These are phyloP conservation scores for Graphium colonna DNA, from an alignment of 2,888 invertebrate genomes.

Conservation along the genomic window DNA sequence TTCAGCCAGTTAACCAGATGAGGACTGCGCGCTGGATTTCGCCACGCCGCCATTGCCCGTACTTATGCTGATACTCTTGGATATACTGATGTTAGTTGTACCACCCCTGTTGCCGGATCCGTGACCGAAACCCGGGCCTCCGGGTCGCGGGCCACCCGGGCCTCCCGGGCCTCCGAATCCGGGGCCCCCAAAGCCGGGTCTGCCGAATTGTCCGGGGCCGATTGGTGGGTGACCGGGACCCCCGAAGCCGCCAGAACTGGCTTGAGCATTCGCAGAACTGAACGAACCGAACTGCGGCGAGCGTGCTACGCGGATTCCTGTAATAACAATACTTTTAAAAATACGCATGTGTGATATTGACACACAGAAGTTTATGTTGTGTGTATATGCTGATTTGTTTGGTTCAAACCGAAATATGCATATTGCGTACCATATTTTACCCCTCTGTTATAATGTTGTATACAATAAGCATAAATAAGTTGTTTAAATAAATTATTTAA, in stretches of 20 bases:
- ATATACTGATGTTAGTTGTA: constrained; percentile 38
- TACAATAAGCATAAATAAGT: no score
- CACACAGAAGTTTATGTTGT: no score
- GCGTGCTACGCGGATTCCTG: constrained; percentile 39
- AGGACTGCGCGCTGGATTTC: constrained; percentile 35
- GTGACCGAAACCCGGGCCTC: constrained; percentile 6
- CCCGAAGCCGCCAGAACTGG: constrained; percentile 23
- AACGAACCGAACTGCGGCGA: constrained; percentile 44
- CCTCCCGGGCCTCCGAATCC: constrained; percentile 4
- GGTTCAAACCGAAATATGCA: no score
- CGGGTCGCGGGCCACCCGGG: neutral
- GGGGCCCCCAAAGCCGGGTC: constrained; percentile 11
- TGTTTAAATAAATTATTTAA: no score
- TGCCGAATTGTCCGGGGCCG: neutral
- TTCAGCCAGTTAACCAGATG: constrained; percentile 31
- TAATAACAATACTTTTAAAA: constrained; percentile 13
- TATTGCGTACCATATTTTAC: no score
- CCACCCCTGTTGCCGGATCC: constrained; percentile 19
- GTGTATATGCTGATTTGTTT: no score
- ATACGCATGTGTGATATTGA: no score
- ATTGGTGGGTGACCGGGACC: neutral
- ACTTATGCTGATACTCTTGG: constrained; percentile 49
- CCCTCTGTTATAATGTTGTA: no score
- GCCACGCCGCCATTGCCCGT: constrained; percentile 35
- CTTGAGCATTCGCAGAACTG: constrained; percentile 38